Percentiles rank a stretch among this genome's conserved stretches.
These are phyloP conservation scores for Hymenochirus boettgeri DNA, from an alignment of 2,113 vertebrate genomes.

Conservation along the genomic window DNA sequence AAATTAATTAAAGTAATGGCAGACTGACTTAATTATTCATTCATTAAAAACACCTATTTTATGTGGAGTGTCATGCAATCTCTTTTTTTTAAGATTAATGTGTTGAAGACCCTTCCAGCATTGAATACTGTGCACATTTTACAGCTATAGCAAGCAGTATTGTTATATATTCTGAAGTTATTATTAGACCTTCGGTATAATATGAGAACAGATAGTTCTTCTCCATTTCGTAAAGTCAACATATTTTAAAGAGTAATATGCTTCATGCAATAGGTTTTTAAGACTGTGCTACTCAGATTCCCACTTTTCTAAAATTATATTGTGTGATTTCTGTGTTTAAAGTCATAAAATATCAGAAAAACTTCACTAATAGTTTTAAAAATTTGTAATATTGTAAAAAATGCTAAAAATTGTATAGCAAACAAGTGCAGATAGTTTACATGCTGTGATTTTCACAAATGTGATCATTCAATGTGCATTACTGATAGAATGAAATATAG, in stretches of 20 bases:
- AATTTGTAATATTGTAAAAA: too few relatives aligned
- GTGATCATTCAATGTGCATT: too few relatives aligned
- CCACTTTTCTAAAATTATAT: not conserved
- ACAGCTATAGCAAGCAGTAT: slow-evolving; percentile 22
- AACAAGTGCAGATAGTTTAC: too few relatives aligned
- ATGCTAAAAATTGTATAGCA: too few relatives aligned
- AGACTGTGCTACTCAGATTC: not conserved
- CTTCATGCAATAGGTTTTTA: not conserved
- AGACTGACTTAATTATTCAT: slow-evolving; percentile 64
- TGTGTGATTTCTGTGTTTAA: too few relatives aligned
- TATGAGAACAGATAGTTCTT: slow-evolving; percentile 23
- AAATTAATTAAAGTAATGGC: slow-evolving; percentile 77
- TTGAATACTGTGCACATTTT: slow-evolving; percentile 28
- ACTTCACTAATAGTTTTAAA: too few relatives aligned
- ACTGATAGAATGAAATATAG: too few relatives aligned
- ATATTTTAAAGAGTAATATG: not conserved
- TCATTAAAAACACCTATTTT: slow-evolving; percentile 54
- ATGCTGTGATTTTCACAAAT: too few relatives aligned
- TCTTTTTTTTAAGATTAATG: slow-evolving; percentile 25
- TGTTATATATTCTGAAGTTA: slow-evolving; percentile 9
- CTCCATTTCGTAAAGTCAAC: slow-evolving; percentile 6
- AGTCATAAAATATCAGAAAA: too few relatives aligned
- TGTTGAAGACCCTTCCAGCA: slow-evolving; percentile 20
- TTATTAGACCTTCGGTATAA: slow-evolving; percentile 24
- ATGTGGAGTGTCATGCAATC: slow-evolving; percentile 41